These are phyloP conservation scores for Macrotis lagotis DNA, from an alignment of 2,113 vertebrate genomes.

Conservation along the genomic window DNA sequence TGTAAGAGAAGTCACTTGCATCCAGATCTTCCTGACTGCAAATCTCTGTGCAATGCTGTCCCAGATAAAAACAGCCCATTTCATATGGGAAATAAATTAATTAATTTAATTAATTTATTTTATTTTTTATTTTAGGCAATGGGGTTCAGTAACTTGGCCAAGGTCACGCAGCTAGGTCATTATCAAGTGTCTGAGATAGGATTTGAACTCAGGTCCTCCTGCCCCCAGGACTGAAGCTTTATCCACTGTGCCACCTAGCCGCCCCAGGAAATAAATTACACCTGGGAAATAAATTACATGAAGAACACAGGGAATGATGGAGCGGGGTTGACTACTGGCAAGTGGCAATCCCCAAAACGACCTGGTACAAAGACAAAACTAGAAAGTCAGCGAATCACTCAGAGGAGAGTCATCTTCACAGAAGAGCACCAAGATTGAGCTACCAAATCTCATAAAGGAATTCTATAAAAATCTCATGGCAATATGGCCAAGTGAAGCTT, in stretches of 20 bases:
- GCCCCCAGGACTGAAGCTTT: too few species aligned
- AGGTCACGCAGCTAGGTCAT: too few species aligned
- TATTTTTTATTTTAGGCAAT: too few species aligned
- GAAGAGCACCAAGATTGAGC: accelerated
- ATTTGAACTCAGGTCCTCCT: too few species aligned
- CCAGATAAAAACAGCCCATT: neutral
- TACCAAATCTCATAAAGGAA: neutral
- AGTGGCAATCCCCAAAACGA: neutral
- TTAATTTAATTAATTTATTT: too few species aligned
- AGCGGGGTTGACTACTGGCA: neutral
- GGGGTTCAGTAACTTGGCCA: too few species aligned
- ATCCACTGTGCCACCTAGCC: too few species aligned
- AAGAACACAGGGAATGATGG: neutral
- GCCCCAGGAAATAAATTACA: too few species aligned
- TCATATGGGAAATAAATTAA: neutral
- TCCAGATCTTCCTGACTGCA: neutral
- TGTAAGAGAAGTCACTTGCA: neutral
- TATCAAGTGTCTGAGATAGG: too few species aligned
- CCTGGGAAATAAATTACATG: neutral
- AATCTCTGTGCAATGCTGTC: neutral
- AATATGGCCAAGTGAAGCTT: neutral
- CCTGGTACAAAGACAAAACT: neutral
- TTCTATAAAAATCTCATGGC: neutral
- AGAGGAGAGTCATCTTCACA: neutral
- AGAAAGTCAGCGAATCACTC: neutral